These are phyloP conservation scores for Oxystoma pomonae DNA, from an alignment of 2,888 invertebrate genomes.

Conservation along the genomic window DNA sequence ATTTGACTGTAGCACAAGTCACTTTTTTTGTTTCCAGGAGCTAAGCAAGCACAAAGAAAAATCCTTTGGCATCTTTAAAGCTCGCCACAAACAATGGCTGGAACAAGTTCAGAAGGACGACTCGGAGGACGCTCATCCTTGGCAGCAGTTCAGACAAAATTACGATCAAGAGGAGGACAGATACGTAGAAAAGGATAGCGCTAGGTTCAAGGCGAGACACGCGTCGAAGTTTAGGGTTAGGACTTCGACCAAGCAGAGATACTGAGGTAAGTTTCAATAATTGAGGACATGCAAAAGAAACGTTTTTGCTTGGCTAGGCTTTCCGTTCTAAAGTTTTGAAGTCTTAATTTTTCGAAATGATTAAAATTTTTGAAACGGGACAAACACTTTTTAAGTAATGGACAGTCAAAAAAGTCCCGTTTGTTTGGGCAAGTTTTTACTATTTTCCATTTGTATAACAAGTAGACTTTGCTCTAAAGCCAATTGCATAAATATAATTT, in stretches of 20 bases:
- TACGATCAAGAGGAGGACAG: slow-evolving; percentile 32
- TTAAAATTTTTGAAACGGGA: no score
- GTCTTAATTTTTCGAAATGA: no score
- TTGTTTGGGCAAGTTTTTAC: no score
- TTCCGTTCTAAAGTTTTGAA: no score
- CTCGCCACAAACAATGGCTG: slow-evolving; percentile 50
- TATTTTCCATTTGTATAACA: no score
- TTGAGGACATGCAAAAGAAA: no score
- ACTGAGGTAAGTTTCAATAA: slow-evolving; percentile 6
- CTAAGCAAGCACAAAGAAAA: slow-evolving; percentile 35
- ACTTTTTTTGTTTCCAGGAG: slow-evolving; percentile 22
- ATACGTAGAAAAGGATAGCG: slow-evolving; percentile 36
- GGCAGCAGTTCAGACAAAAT: slow-evolving; percentile 56
- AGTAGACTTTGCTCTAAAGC: no score
- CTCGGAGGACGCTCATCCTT: slow-evolving; percentile 55
- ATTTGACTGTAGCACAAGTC: no score
- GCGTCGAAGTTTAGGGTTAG: slow-evolving; percentile 39
- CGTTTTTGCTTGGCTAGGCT: no score
- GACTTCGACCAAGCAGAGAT: slow-evolving; percentile 33
- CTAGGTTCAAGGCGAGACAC: slow-evolving; percentile 42
- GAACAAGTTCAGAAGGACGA: slow-evolving; percentile 49
- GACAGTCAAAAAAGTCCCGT: no score
- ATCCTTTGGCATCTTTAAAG: slow-evolving; percentile 48
- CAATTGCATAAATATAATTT: no score
- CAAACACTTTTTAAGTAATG: no score